Base-by-base conservation (phyloP, 2,888 invertebrate genomes). In the Thumatha senex region DNA sequence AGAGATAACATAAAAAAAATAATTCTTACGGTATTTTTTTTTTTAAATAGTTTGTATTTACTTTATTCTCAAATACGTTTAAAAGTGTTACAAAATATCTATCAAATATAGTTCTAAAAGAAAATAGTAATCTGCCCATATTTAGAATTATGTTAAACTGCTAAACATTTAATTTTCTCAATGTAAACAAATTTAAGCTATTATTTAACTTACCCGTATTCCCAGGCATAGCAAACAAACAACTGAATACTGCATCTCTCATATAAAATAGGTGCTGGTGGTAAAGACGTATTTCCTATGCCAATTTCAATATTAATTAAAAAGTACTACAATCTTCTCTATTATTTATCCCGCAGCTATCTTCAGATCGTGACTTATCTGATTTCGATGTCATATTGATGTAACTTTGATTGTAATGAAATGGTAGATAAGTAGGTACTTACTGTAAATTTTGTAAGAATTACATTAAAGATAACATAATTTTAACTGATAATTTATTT, bases 281-380 rank as follows among this genome's bases (percentile, higher is more conserved):
- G 35, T 35, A 43, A 34, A 8, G 43, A 43, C 24, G 31, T 41
- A 24, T 15, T 5, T 5, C 13, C 13, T 43, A 9, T 7, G 41
- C 14, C 12, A 18, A 33, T 47, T 29, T 30, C 31, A 50, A 18
- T n/a, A 14, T 39, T 10, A 18, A 58, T 40, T 49, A 50, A 47
- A 44, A 12, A 29, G 13, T n/a, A 14, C 38, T 12, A 47, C 51
- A 40, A 11, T 34, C 18, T 39, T 40, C 52, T 46, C 14, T 54
- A 48, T 40, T 60, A 69, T 67, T 65, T 61, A 63, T 40, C 43
- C 10, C 7, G n/a, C 2, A 1, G 7, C 51, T 67, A 69, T 65
- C 67, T 33, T 3, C 3, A 5, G 12, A 38, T 48, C 67, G 63
- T 69, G 70, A 31, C 48, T 51, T 69, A 71, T 72, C 72, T 13